Conservation (phyloP, 1,140 invertebrate genomes). For the Xylocopa sonorina region DNA sequence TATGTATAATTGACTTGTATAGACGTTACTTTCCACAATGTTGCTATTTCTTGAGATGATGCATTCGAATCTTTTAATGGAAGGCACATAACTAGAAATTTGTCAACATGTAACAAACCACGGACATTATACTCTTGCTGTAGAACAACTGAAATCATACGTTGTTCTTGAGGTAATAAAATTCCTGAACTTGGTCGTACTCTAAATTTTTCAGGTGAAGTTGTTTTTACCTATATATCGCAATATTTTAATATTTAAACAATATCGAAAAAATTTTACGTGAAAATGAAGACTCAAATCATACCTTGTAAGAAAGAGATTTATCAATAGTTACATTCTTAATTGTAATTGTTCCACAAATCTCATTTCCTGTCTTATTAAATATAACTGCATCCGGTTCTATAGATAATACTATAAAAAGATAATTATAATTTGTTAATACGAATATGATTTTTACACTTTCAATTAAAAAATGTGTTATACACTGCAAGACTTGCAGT, state of each 20-base stretch:
- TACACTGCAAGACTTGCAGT: constrained; percentile 57
- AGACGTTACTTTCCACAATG: constrained; percentile 85
- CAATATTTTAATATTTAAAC: constrained; percentile 21
- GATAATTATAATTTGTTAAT: not conserved
- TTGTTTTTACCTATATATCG: constrained; percentile 86
- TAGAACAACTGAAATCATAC: constrained; percentile 82
- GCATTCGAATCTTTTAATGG: constrained; percentile 81
- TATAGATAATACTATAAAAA: constrained; percentile 80
- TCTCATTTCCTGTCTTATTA: constrained; percentile 85
- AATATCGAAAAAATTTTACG: constrained; percentile 16
- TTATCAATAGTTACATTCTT: constrained; percentile 86
- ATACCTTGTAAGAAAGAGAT: constrained; percentile 89
- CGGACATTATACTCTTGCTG: constrained; percentile 83
- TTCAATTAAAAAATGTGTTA: constrained; percentile 1
- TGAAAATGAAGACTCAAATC: not conserved
- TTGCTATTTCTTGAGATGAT: constrained; percentile 80
- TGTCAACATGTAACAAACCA: constrained; percentile 84
- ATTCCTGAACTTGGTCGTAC: constrained; percentile 92
- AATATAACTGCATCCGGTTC: constrained; percentile 85
- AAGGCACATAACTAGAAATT: constrained; percentile 88
- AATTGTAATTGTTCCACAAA: constrained; percentile 85
- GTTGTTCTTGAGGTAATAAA: constrained; percentile 83
- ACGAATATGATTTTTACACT: constrained; percentile 8
- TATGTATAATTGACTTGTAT: not conserved
- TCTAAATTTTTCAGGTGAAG: constrained; percentile 93